phyloP scores from a whole-genome alignment of 2,113 vertebrate species.

The Galemys pyrenaicus region DNA sequence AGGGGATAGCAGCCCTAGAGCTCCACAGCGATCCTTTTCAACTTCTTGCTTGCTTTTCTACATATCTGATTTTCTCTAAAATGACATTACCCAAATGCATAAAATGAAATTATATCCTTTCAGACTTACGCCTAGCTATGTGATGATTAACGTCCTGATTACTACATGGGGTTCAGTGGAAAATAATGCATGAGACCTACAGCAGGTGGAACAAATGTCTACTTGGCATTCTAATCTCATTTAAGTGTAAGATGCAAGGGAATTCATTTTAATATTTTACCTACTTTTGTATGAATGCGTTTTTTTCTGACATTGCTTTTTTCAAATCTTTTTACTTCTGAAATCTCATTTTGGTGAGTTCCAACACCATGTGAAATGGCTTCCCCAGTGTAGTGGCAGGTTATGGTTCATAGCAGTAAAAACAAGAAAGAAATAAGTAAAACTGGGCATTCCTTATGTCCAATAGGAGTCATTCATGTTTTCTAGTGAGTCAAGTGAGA shows the following conservation, averaged over 20 bases:
- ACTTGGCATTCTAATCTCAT: neutral
- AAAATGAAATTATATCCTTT: constrained; percentile 13
- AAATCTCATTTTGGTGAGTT: neutral
- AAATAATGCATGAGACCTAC: neutral
- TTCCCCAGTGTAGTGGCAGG: neutral
- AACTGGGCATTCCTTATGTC: neutral
- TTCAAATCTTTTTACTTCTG: neutral
- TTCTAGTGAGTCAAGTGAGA: neutral
- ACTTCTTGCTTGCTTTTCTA: neutral
- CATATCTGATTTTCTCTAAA: constrained; percentile 22
- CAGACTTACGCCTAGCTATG: neutral
- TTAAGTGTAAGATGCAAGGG: neutral
- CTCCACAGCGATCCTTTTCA: neutral
- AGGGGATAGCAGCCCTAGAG: neutral
- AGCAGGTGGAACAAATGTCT: neutral
- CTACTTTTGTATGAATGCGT: neutral
- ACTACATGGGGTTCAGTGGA: neutral
- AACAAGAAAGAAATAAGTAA: neutral
- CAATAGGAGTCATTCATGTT: neutral
- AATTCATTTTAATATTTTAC: constrained; percentile 20
- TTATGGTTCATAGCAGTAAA: neutral
- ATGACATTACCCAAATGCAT: constrained; percentile 30
- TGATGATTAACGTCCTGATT: neutral
- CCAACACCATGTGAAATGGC: neutral
- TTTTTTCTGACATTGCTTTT: neutral